These are phyloP conservation scores for Galaxea fascicularis DNA, from an alignment of 92 coral and sea anemone species.

Conservation along the genomic window DNA sequence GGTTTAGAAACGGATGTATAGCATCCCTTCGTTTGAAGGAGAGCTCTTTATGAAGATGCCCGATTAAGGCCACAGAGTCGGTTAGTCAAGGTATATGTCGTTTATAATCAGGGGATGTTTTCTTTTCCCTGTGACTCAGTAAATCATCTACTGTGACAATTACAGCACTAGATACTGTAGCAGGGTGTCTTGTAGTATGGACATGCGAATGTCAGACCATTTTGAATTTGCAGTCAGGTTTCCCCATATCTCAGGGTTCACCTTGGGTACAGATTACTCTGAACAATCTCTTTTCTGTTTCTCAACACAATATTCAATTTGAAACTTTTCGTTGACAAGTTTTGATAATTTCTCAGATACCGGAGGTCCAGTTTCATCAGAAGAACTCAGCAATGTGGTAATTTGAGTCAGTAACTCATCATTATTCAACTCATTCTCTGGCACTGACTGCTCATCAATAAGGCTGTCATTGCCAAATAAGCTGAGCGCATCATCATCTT, in stretches of 20 bases:
- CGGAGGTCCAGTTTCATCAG: conserved; percentile 37
- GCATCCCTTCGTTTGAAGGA: conserved; percentile 14
- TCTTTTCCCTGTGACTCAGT: neutral
- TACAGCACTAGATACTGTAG: neutral
- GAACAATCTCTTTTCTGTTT: conserved; percentile 44
- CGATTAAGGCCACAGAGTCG: conserved; percentile 15
- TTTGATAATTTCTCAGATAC: conserved; percentile 19
- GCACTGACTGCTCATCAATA: neutral
- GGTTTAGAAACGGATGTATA: conserved; percentile 20
- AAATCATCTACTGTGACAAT: neutral
- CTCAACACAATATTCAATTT: conserved; percentile 32
- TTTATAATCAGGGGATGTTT: neutral
- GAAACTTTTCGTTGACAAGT: conserved; percentile 37
- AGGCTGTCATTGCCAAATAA: conserved; percentile 14
- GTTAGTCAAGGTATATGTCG: neutral
- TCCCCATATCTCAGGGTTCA: neutral
- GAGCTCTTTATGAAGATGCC: too few species aligned
- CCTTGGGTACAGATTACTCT: conserved; percentile 9
- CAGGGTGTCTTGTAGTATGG: neutral
- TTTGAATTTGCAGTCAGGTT: neutral
- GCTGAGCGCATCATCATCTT: conserved; percentile 29
- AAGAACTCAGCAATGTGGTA: conserved; percentile 7
- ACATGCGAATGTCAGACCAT: neutral
- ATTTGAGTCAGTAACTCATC: conserved; percentile 25
- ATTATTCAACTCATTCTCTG: conserved; percentile 31